A percentile compares a stretch with the other conserved stretches of the same genome.
Conservation (phyloP, 2,888 invertebrate genomes). For the Adelognathus sp. region DNA sequence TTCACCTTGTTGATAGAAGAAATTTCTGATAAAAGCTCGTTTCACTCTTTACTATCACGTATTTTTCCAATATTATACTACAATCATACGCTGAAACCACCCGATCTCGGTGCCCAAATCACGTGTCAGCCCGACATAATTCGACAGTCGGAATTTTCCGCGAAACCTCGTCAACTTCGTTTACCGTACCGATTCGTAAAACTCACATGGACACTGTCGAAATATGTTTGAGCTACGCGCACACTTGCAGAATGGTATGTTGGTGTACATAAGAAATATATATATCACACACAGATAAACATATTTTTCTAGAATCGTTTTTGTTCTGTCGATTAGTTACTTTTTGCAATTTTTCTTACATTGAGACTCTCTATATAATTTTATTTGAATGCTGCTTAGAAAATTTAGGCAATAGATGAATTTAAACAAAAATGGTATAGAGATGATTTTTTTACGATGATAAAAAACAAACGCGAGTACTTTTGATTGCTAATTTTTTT, state of each 20-base stretch:
- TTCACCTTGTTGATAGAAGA: slow-evolving; percentile 21
- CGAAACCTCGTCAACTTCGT: neutral
- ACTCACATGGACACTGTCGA: slow-evolving; percentile 63
- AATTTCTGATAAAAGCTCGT: slow-evolving; percentile 48
- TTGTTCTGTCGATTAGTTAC: slow-evolving; percentile 72
- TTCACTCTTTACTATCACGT: slow-evolving; percentile 60
- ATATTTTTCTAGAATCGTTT: slow-evolving; percentile 75
- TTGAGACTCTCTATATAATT: slow-evolving; percentile 59
- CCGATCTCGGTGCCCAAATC: slow-evolving; percentile 70
- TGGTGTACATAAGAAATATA: slow-evolving; percentile 84
- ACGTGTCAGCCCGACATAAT: slow-evolving; percentile 69
- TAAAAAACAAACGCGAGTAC: slow-evolving; percentile 30
- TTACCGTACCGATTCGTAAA: neutral
- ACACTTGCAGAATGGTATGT: slow-evolving; percentile 86
- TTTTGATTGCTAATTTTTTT: slow-evolving; percentile 34
- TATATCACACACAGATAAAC: slow-evolving; percentile 81
- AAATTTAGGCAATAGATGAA: slow-evolving; percentile 53
- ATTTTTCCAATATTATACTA: slow-evolving; percentile 68
- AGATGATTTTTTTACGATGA: neutral
- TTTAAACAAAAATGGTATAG: slow-evolving; percentile 14
- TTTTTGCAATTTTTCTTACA: slow-evolving; percentile 65
- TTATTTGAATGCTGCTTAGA: slow-evolving; percentile 79
- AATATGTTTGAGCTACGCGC: slow-evolving; percentile 75
- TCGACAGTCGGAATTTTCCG: neutral
- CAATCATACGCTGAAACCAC: slow-evolving; percentile 71